A percentile compares a stretch with the other conserved stretches of the same genome.
phyloP scores from a whole-genome alignment of 2,888 invertebrate genomes.

The Caenorhabditis afra region DNA sequence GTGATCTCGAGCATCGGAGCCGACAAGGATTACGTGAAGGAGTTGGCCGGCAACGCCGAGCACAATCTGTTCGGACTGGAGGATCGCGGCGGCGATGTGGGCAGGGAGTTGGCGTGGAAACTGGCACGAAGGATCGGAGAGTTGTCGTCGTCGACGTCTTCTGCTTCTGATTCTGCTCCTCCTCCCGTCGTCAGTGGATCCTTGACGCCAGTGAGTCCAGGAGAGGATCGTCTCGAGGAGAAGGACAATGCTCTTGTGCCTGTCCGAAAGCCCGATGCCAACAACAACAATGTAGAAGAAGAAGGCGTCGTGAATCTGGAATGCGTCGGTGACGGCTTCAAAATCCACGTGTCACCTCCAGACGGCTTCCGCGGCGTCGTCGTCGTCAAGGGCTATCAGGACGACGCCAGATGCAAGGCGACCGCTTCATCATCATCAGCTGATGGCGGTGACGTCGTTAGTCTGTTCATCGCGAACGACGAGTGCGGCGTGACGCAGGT shows the following conservation, averaged over 20 bases:
- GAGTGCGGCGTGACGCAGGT: constrained; percentile 64
- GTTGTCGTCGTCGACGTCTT: neutral
- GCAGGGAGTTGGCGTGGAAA: constrained; percentile 66
- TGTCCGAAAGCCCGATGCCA: neutral
- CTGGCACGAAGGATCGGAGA: constrained; percentile 69
- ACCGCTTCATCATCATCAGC: constrained; percentile 38
- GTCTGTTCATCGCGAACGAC: constrained; percentile 60
- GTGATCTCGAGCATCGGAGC: constrained; percentile 75
- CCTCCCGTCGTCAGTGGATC: neutral
- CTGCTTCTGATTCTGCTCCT: constrained; percentile 2
- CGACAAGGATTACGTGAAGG: constrained; percentile 63
- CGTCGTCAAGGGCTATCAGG: constrained; percentile 67
- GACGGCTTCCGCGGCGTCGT: constrained; percentile 61
- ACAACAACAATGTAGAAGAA: constrained; percentile 1
- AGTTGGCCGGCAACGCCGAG: constrained; percentile 61
- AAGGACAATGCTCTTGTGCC: neutral
- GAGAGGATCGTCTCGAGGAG: neutral
- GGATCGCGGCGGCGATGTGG: constrained; percentile 20
- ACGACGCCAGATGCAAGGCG: constrained; percentile 64
- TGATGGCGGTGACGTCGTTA: constrained; percentile 13
- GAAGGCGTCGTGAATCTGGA: constrained; percentile 56
- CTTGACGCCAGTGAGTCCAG: constrained; percentile 20
- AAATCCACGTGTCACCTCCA: constrained; percentile 61
- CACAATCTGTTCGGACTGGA: constrained; percentile 47
- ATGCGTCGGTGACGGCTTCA: constrained; percentile 63